Evolutionary conservation across 2,888 invertebrate species (phyloP).

Genomic region (Caenorhabditis afra): DNA sequence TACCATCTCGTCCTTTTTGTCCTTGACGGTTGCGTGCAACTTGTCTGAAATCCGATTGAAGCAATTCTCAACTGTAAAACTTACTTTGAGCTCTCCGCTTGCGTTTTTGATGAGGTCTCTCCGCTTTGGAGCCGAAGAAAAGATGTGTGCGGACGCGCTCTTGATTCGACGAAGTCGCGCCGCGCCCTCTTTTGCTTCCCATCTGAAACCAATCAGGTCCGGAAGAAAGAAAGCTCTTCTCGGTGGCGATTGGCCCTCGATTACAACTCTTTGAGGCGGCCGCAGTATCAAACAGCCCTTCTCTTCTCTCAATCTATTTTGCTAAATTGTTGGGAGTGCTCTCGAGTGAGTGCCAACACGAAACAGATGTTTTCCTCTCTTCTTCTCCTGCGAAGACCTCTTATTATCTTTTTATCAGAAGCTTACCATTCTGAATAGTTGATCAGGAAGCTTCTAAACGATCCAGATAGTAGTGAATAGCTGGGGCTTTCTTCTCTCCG

Average conservation of each 20-base stretch:
- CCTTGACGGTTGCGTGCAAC: constrained; percentile 74
- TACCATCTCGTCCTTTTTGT: constrained; percentile 80
- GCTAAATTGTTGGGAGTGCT: constrained; percentile 42
- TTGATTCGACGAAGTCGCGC: constrained; percentile 66
- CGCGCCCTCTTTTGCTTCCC: constrained; percentile 71
- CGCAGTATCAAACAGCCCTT: constrained; percentile 57
- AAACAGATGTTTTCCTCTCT: constrained; percentile 48
- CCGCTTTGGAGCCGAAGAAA: constrained; percentile 76
- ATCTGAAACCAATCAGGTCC: constrained; percentile 68
- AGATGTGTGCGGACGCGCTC: constrained; percentile 79
- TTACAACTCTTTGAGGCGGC: constrained; percentile 52
- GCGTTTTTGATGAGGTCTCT: constrained; percentile 75
- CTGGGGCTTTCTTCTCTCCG: constrained; percentile 3
- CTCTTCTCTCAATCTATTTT: constrained; percentile 57
- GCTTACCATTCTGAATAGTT: constrained; percentile 40
- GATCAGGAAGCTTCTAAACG: background rate
- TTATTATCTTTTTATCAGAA: constrained; percentile 15
- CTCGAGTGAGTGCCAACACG: constrained; percentile 41
- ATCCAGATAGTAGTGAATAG: constrained; percentile 27
- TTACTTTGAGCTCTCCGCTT: constrained; percentile 79
- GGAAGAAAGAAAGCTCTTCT: constrained; percentile 45
- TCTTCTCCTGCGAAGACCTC: constrained; percentile 2
- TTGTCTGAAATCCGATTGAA: constrained; percentile 70
- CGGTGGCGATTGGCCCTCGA: constrained; percentile 47
- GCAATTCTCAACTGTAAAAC: constrained; percentile 26